A percentile compares a stretch with the other conserved stretches of the same genome.
These are phyloP conservation scores for Lasioglossum pauxillum DNA, from an alignment of 2,888 invertebrate species.

Conservation along the genomic window DNA sequence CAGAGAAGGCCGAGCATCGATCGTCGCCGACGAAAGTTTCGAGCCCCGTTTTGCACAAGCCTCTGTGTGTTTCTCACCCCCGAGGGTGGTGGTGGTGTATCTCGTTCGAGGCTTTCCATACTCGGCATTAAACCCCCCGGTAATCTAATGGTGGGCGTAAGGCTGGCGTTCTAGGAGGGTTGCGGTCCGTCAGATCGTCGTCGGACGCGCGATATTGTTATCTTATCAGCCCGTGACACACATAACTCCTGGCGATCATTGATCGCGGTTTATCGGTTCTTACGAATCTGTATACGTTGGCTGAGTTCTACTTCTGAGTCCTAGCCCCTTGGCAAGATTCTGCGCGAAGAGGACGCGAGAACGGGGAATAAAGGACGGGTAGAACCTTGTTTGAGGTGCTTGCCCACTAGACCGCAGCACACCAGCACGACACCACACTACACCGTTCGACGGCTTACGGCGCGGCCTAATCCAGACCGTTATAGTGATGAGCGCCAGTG, in stretches of 20 bases:
- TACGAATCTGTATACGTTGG: slow-evolving; percentile 15
- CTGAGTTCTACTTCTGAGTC: neutral
- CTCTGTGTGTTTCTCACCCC: neutral
- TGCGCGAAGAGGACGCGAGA: too few relatives aligned
- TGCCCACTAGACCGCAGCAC: too few relatives aligned
- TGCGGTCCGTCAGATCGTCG: slow-evolving; percentile 8
- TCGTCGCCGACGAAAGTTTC: neutral
- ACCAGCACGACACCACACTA: too few relatives aligned
- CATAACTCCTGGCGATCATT: slow-evolving; percentile 50
- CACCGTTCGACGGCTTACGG: too few relatives aligned
- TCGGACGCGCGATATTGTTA: slow-evolving; percentile 12
- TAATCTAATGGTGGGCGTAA: slow-evolving; percentile 5
- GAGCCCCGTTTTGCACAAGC: neutral
- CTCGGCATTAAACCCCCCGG: neutral
- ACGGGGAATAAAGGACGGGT: too few relatives aligned
- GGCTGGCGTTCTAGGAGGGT: neutral
- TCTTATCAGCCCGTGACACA: slow-evolving; percentile 53
- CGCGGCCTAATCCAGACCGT: too few relatives aligned
- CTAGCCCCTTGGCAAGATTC: neutral
- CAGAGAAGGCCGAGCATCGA: neutral
- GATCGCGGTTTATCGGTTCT: slow-evolving; percentile 57
- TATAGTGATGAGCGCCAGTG: too few relatives aligned
- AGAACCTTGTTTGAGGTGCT: too few relatives aligned
- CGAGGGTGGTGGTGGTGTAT: neutral
- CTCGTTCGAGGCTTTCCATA: slow-evolving; percentile 10